Conservation (phyloP, 2,888 invertebrate species). For the Apamea epomidion region DNA sequence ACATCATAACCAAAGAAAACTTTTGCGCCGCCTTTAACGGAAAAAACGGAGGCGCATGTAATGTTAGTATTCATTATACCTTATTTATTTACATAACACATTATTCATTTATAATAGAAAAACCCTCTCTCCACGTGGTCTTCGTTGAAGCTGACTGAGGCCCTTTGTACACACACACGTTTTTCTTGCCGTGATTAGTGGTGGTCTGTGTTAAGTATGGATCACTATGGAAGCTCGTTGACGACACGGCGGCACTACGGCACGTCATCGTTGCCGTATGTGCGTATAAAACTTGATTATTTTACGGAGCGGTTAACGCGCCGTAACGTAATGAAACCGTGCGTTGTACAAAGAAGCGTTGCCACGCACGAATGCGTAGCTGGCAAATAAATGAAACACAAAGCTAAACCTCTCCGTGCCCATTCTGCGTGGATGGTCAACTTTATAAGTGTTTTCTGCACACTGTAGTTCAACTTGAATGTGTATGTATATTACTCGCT, state of each 20-base stretch:
- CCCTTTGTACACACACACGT: neutral
- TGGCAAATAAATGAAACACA: neutral
- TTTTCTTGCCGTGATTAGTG: neutral
- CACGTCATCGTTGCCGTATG: no score
- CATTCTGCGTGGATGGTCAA: neutral
- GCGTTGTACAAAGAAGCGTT: no score
- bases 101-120: neutral
- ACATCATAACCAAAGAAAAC: slow-evolving; percentile 68
- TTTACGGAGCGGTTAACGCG: neutral
- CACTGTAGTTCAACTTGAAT: neutral
- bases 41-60: slow-evolving; percentile 73
- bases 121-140: no score
- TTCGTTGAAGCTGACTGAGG: neutral
- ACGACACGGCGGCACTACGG: no score
- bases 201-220: neutral
- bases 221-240: neutral
- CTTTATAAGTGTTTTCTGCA: neutral
- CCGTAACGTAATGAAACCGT: neutral
- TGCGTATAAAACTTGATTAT: neutral
- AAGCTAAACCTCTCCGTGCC: neutral
- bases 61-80: slow-evolving; percentile 65
- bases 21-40: slow-evolving; percentile 73
- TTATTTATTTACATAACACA: neutral
- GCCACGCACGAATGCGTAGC: neutral
- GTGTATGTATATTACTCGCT: neutral